Base-by-base conservation (phyloP, 2,113 vertebrate species). In the Glaucomys volans region DNA sequence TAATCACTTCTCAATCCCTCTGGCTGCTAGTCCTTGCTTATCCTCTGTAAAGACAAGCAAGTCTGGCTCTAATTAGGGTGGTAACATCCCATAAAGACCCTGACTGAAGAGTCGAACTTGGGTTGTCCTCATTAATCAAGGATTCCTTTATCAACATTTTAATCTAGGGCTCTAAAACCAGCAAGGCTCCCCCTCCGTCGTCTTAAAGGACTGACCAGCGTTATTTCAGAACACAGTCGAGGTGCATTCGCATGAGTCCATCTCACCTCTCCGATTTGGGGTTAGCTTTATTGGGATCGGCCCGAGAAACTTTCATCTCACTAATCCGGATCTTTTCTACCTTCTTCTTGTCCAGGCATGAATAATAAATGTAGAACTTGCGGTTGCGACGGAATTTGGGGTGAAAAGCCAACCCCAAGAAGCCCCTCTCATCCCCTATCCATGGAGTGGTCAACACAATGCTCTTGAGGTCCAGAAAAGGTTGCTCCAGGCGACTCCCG, bases 341-440 rank as follows among this genome's bases (percentile, higher is more conserved):
- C 92, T 91, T 67, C 44, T 98, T 97, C 94, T 98, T 98, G 95
- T 97, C 98, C 96, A 98, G 87, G 40, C 98, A 98, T 0, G 99
- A 99, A 91, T 99, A 99, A 97, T 99, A 99, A 91, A 99, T 97
- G 71, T 98, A 99, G 97, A 99, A 99, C 87, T 99, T 99, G 5
- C 98, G 97, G 0, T 99, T 99, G 89, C 81, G n/a, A 35, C 93
- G 97, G 97, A 99, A 99, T 54, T 96, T 97, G 11, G 99, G 99
- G 30, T 99, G 99, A 87, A 99, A 99, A 69, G 99, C 99, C 98
- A 99, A 98, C 6, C 99, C 99, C 94, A 99, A 97, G 95, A 99
- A 99, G 13, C 99, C 99, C 28, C 99, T 98, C 97, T 99, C 99
- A 37, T 99, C 99, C 10, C 99, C 99, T 22, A 98, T 87, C 99